Evolutionary conservation across 2,113 vertebrate genomes (phyloP).

Genomic region (Leptobrachium ailaonicum): DNA sequence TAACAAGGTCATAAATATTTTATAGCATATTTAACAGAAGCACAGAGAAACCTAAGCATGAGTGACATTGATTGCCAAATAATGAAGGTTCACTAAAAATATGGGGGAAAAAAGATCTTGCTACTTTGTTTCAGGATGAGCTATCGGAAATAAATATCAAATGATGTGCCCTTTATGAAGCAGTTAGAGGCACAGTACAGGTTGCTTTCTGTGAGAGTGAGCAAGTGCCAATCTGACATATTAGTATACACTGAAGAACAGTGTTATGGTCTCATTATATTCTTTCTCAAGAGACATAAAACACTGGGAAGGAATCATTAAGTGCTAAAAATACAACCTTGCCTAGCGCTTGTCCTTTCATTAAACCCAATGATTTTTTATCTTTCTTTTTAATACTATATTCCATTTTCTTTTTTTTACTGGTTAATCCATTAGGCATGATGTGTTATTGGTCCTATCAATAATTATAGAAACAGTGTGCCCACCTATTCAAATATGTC

Average conservation of each 20-base stretch:
- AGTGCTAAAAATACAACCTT: conserved; percentile 30
- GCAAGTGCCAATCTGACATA: conserved; percentile 48
- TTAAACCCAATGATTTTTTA: not conserved
- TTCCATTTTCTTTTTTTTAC: not conserved
- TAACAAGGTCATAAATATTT: conserved; percentile 27
- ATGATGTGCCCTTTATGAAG: conserved; percentile 36
- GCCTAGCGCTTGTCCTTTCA: not conserved
- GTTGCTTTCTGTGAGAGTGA: conserved; percentile 25
- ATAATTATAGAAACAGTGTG: not conserved
- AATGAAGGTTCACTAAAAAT: not conserved
- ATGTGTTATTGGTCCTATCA: not conserved
- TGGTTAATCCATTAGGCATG: not conserved
- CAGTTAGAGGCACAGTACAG: conserved; percentile 19
- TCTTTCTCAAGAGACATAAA: conserved; percentile 41
- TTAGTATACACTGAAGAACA: conserved; percentile 12
- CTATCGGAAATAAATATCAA: conserved; percentile 13
- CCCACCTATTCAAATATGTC: not conserved
- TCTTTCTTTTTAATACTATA: not conserved
- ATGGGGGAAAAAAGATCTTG: not conserved
- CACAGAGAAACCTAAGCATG: conserved; percentile 3
- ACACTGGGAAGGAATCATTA: conserved; percentile 46
- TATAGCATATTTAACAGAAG: conserved; percentile 19
- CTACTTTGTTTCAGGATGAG: not conserved
- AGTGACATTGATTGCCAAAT: conserved; percentile 24
- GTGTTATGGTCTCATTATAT: conserved; percentile 51